Evolutionary conservation across 2,888 invertebrate species (phyloP).

Genomic region (Trissoscelio sp.): DNA sequence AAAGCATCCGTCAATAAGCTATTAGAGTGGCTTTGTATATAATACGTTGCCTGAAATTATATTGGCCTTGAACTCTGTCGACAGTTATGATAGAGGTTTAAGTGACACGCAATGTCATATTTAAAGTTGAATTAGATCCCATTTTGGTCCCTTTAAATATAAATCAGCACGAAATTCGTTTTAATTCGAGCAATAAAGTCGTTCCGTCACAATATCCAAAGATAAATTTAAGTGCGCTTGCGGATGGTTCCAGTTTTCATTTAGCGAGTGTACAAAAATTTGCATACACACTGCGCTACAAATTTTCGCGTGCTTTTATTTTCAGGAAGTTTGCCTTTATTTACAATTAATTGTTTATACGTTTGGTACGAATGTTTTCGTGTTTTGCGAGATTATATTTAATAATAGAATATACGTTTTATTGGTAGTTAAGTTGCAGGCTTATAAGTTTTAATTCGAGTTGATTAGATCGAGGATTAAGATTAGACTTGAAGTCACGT

Average conservation of each 20-base stretch:
- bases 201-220: slow-evolving; percentile 32
- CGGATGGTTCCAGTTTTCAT: slow-evolving; percentile 22
- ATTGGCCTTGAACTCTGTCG: slow-evolving; percentile 52
- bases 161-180: slow-evolving; percentile 45
- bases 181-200: slow-evolving; percentile 40
- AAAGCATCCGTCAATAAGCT: slow-evolving; percentile 18
- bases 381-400: slow-evolving; percentile 14
- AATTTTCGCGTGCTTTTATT: slow-evolving; percentile 2
- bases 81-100: slow-evolving; percentile 48
- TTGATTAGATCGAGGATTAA: slow-evolving; percentile 24
- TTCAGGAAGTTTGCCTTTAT: slow-evolving; percentile 14
- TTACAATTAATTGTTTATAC: slow-evolving; percentile 28
- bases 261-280: background rate
- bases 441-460: slow-evolving; percentile 11
- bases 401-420: background rate
- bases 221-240: slow-evolving; percentile 24
- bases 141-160: slow-evolving; percentile 47
- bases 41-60: slow-evolving; percentile 36
- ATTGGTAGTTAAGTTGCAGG: slow-evolving; percentile 5
- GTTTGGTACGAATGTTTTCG: slow-evolving; percentile 14
- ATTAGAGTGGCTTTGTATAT: slow-evolving; percentile 30
- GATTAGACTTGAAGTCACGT: slow-evolving; percentile 8
- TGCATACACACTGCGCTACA: slow-evolving; percentile 13
- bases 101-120: slow-evolving; percentile 56
- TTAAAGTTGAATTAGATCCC: slow-evolving; percentile 41